These are phyloP conservation scores for Rhagonycha fulva DNA, from an alignment of 2,888 invertebrate genomes.

Conservation along the genomic window DNA sequence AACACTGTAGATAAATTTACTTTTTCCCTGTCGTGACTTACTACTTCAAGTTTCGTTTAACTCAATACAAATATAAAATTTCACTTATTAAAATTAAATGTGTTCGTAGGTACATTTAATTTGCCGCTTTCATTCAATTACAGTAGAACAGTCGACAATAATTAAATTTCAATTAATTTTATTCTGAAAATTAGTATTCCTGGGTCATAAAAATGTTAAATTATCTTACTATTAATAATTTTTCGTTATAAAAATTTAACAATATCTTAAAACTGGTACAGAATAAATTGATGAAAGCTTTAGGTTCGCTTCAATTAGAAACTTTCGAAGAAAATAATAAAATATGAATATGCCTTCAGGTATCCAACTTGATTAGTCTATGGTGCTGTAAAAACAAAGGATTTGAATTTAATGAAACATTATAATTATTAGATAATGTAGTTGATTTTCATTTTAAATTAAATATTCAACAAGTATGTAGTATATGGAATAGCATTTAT, in stretches of 20 bases:
- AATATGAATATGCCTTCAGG: neutral
- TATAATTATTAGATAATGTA: neutral
- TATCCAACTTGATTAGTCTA: neutral
- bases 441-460: neutral
- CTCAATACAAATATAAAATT: conserved; percentile 10
- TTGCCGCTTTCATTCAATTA: neutral
- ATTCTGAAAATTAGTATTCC: too few species aligned
- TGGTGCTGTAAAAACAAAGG: neutral
- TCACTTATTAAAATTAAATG: conserved; percentile 8
- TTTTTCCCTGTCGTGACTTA: conserved; percentile 14
- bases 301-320: neutral
- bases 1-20: conserved; percentile 13
- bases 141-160: neutral
- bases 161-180: too few species aligned
- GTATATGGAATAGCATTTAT: neutral
- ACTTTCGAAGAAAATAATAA: neutral
- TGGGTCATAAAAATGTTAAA: too few species aligned
- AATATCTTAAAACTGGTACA: neutral
- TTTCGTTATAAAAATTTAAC: too few species aligned
- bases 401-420: neutral
- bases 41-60: conserved; percentile 12
- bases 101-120: neutral
- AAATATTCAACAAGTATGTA: neutral
- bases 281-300: neutral
- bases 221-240: too few species aligned